Evolutionary conservation across 92 coral and sea anemone species (phyloP).

Genomic region (Siderastrea radians): DNA sequence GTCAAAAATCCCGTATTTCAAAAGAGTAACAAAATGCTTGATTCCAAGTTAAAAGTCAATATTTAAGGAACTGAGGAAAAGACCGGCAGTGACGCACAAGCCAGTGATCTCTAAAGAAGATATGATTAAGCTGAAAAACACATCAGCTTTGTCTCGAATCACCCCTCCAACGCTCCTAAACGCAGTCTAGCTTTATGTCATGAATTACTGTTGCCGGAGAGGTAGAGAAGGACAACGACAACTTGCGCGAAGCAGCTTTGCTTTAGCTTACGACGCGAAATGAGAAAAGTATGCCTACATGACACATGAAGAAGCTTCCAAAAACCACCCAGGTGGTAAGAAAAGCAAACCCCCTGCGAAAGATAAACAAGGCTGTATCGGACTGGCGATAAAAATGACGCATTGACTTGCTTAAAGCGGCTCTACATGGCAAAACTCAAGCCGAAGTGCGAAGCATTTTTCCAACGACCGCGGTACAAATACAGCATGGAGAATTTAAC

Average conservation of each 20-base stretch:
- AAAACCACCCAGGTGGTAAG: slow-evolving; percentile 44
- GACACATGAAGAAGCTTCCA: slow-evolving; percentile 52
- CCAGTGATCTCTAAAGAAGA: too few species aligned
- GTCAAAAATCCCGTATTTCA: too few species aligned
- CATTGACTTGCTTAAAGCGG: slow-evolving; percentile 9
- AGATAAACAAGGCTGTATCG: slow-evolving; percentile 21
- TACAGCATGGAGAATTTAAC: neutral
- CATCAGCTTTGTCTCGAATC: too few species aligned
- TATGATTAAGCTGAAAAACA: too few species aligned
- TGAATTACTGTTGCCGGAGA: slow-evolving; percentile 25
- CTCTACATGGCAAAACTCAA: slow-evolving; percentile 3
- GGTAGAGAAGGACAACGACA: slow-evolving; percentile 42
- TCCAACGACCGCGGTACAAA: neutral
- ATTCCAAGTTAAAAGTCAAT: too few species aligned
- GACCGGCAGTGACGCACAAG: too few species aligned
- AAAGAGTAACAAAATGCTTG: too few species aligned
- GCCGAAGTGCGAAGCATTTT: slow-evolving; percentile 14
- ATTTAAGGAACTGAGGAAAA: too few species aligned
- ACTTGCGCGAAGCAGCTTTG: slow-evolving; percentile 17
- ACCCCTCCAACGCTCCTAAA: too few species aligned
- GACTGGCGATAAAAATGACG: slow-evolving; percentile 19
- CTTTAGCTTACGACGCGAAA: slow-evolving; percentile 11
- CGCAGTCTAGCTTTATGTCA: slow-evolving; percentile 13
- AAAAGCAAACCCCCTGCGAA: slow-evolving; percentile 42
- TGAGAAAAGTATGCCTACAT: slow-evolving; percentile 2